Evolutionary conservation across 2,888 invertebrate genomes (phyloP).

Genomic region (Pristionchus exspectatus): DNA sequence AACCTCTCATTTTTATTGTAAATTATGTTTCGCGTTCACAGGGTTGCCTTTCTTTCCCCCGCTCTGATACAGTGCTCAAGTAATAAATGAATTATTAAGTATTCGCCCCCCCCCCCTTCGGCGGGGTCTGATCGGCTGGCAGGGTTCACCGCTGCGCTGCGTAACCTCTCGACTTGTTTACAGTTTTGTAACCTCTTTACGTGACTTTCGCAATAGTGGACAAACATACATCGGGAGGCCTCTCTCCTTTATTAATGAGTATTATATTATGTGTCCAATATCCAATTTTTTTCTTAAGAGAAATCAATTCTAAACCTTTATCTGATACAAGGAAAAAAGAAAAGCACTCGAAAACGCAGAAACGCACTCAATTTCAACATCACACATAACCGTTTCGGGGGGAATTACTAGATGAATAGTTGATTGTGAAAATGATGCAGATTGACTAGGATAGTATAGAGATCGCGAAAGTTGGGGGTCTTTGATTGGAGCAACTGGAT

Average conservation of each 20-base stretch:
- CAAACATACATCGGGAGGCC: no score
- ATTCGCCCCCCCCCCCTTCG: no score
- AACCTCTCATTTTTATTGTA: background rate
- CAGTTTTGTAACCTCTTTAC: no score
- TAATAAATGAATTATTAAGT: background rate
- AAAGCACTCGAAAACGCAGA: slow-evolving; percentile 9
- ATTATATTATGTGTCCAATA: no score
- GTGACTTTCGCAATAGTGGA: no score
- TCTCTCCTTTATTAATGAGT: no score
- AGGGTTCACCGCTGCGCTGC: no score
- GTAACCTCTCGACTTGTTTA: no score
- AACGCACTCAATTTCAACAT: slow-evolving; percentile 29
- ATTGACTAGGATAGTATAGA: background rate
- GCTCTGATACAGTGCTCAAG: background rate
- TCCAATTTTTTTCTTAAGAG: no score
- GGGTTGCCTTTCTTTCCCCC: slow-evolving; percentile 29
- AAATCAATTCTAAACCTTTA: background rate
- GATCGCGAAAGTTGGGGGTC: slow-evolving; percentile 6
- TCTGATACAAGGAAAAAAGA: background rate
- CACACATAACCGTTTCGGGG: slow-evolving; percentile 34
- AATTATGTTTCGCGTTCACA: background rate
- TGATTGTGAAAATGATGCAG: background rate
- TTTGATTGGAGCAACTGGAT: background rate
- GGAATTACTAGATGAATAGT: background rate
- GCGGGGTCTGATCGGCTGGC: no score